Evolutionary conservation across 64 coral and sea anemone genomes (phyloP).

Genomic region (Orbicella faveolata): DNA sequence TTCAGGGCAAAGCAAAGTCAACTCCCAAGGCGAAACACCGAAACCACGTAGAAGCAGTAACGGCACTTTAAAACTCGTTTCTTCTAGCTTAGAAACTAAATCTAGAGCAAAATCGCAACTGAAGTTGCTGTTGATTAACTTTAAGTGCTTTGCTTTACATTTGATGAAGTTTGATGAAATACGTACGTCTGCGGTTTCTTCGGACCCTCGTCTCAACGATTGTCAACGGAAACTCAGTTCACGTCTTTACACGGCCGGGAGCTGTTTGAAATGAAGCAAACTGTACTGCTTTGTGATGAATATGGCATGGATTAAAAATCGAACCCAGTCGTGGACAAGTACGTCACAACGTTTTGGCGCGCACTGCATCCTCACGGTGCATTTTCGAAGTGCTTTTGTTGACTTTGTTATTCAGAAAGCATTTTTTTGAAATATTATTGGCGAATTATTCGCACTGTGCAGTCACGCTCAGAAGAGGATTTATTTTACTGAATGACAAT

Average conservation of each 20-base stretch:
- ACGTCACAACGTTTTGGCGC: neutral
- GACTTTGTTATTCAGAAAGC: neutral
- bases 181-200: neutral
- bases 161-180: neutral
- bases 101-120: too few species aligned
- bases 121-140: too few species aligned
- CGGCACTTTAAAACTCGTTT: too few species aligned
- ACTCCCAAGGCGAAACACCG: too few species aligned
- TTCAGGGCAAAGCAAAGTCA: too few species aligned
- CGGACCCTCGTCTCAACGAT: too few species aligned
- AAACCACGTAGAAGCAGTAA: too few species aligned
- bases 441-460: too few species aligned
- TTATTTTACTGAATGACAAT: too few species aligned
- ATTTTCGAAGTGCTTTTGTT: neutral
- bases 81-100: too few species aligned
- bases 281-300: neutral
- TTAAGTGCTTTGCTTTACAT: neutral
- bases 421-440: neutral
- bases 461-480: too few species aligned
- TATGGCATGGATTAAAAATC: neutral
- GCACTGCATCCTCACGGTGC: neutral
- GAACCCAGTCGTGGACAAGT: neutral
- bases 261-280: neutral
- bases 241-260: neutral
- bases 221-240: too few species aligned